Evolutionary conservation across 1,140 invertebrate genomes (phyloP).

Genomic region (Amyelois transitella): DNA sequence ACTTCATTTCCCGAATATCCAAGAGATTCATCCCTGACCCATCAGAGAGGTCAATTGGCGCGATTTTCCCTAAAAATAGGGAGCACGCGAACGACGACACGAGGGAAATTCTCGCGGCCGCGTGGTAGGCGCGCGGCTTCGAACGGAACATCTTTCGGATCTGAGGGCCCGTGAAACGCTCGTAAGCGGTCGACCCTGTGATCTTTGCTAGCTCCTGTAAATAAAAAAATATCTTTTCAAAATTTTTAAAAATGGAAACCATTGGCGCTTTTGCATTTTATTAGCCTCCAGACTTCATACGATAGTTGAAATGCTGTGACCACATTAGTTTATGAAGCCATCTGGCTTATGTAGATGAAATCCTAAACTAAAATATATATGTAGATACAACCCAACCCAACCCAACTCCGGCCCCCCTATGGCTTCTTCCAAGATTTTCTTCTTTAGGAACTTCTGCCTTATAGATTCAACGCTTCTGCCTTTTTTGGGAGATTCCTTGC

Average conservation of each 20-base stretch:
- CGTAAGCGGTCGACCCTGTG: slow-evolving; percentile 94
- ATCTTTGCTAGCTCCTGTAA: slow-evolving; percentile 83
- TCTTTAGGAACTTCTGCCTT: too few species aligned
- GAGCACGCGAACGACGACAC: slow-evolving; percentile 94
- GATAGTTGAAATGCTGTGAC: too few species aligned
- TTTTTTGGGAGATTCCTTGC: too few species aligned
- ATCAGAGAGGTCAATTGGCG: slow-evolving; percentile 93
- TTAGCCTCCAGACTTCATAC: too few species aligned
- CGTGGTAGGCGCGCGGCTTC: slow-evolving; percentile 83
- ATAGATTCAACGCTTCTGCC: too few species aligned
- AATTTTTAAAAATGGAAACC: too few species aligned
- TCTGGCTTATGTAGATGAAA: too few species aligned
- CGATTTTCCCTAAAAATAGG: slow-evolving; percentile 91
- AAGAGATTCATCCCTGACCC: slow-evolving; percentile 98
- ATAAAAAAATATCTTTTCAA: too few species aligned
- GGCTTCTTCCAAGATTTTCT: slow-evolving; percentile 82
- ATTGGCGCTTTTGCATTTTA: too few species aligned
- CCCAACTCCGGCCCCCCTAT: slow-evolving; percentile 83
- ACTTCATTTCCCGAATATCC: slow-evolving; percentile 86
- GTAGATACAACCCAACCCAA: not conserved
- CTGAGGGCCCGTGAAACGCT: slow-evolving; percentile 95
- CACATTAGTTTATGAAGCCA: too few species aligned
- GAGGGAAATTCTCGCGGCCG: slow-evolving; percentile 92
- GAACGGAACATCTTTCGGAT: slow-evolving; percentile 91
- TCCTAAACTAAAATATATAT: slow-evolving; percentile 2